phyloP scores from a whole-genome alignment of 1,140 invertebrate species.

The Brachionus asplanchnoidis region DNA sequence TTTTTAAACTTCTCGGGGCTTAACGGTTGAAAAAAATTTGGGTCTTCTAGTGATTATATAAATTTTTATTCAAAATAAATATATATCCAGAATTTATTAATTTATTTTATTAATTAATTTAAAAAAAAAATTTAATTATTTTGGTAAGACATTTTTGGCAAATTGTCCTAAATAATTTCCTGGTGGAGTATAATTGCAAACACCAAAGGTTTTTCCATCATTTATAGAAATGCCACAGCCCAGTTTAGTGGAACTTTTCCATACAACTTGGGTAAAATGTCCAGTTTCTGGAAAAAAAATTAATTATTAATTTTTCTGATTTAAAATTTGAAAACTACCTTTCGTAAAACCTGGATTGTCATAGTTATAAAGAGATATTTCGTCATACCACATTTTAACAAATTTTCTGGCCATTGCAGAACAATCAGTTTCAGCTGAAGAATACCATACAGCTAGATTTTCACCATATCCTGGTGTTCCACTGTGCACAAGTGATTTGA shows the following conservation, averaged over 20 bases:
- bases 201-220: background rate
- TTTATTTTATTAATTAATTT: background rate
- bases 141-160: background rate
- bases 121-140: background rate
- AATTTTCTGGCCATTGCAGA: background rate
- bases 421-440: background rate
- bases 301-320: background rate
- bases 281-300: background rate
- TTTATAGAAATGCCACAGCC: background rate
- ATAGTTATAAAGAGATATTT: background rate
- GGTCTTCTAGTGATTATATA: too few species aligned
- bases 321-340: background rate
- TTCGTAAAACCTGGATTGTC: background rate
- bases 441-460: background rate
- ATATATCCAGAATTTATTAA: background rate
- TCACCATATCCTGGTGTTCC: background rate
- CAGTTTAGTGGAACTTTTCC: background rate
- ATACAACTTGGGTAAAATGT: background rate
- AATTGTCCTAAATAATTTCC: background rate
- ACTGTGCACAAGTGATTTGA: background rate
- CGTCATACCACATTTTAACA: background rate
- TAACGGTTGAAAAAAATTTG: too few species aligned
- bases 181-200: slow-evolving; percentile 19
- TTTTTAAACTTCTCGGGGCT: too few species aligned
- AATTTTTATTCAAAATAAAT: background rate